These are phyloP conservation scores for Neoaliturus tenellus DNA, from an alignment of 2,888 invertebrate genomes.

Conservation along the genomic window DNA sequence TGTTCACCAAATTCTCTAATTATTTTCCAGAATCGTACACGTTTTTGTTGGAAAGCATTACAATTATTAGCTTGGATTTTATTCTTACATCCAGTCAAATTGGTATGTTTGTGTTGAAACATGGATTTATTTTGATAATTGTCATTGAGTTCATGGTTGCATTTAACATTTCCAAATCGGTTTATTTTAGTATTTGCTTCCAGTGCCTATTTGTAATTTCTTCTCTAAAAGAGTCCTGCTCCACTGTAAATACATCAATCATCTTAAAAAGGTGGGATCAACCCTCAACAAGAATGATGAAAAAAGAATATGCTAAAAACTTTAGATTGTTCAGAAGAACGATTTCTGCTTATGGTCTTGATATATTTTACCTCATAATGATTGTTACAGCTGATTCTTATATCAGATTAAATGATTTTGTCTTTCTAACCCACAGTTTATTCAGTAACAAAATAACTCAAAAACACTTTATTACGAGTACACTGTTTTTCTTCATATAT, in stretches of 20 bases:
- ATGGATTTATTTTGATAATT: not conserved
- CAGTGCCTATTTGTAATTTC: not conserved
- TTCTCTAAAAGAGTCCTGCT: not conserved
- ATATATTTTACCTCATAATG: not conserved
- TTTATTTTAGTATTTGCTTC: not conserved
- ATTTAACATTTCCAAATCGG: not conserved
- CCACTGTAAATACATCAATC: not conserved
- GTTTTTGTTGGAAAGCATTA: not conserved
- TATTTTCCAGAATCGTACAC: not conserved
- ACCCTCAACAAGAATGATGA: not conserved
- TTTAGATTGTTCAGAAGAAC: not conserved
- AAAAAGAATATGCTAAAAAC: not conserved
- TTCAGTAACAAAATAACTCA: not conserved
- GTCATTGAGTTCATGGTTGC: not conserved
- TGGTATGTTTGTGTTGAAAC: not conserved
- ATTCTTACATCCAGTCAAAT: not conserved
- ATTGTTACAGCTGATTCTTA: conserved; percentile 1
- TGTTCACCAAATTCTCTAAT: not conserved
- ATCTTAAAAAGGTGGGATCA: not conserved
- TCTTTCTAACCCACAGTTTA: not conserved
- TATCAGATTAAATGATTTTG: not conserved
- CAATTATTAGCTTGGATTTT: not conserved
- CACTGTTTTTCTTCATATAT: not conserved
- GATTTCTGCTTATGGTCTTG: not conserved
- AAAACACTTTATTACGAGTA: not conserved